Conservation (phyloP, 1,140 invertebrate species). For the Aphaenogaster floridana region DNA sequence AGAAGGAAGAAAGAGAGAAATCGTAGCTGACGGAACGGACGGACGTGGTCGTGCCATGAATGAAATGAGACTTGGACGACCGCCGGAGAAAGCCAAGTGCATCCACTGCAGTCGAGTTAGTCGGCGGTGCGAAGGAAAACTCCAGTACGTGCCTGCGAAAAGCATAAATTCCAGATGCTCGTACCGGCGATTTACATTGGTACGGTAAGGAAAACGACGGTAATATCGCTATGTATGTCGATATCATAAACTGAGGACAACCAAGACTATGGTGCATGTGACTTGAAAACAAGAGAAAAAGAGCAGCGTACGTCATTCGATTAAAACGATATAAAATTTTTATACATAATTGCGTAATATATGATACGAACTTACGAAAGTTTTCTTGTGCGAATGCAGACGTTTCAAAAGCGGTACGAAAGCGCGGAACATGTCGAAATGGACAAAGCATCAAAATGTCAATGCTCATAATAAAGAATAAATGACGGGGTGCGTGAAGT, state of each 20-base stretch:
- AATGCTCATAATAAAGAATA: background rate
- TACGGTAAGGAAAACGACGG: background rate
- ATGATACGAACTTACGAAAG: background rate
- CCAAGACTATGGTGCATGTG: background rate
- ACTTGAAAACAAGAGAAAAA: background rate
- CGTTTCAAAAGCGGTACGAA: background rate
- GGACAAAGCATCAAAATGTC: background rate
- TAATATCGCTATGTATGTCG: slow-evolving; percentile 25
- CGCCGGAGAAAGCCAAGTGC: slow-evolving; percentile 32
- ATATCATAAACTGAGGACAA: background rate
- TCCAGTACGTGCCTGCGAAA: slow-evolving; percentile 24
- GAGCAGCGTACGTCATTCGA: background rate
- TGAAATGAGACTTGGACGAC: slow-evolving; percentile 56
- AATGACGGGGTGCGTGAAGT: background rate
- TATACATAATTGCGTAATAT: background rate
- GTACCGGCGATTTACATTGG: slow-evolving; percentile 28
- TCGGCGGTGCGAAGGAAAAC: slow-evolving; percentile 42
- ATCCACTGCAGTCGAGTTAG: slow-evolving; percentile 20
- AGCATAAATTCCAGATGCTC: slow-evolving; percentile 32
- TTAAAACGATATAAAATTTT: background rate
- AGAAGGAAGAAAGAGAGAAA: slow-evolving; percentile 32
- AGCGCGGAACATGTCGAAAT: background rate
- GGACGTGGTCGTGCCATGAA: slow-evolving; percentile 65
- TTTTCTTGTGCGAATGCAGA: background rate
- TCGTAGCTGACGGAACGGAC: slow-evolving; percentile 25